Base-by-base conservation (phyloP, 2,888 invertebrate genomes). In the Hyppa rectilinea region DNA sequence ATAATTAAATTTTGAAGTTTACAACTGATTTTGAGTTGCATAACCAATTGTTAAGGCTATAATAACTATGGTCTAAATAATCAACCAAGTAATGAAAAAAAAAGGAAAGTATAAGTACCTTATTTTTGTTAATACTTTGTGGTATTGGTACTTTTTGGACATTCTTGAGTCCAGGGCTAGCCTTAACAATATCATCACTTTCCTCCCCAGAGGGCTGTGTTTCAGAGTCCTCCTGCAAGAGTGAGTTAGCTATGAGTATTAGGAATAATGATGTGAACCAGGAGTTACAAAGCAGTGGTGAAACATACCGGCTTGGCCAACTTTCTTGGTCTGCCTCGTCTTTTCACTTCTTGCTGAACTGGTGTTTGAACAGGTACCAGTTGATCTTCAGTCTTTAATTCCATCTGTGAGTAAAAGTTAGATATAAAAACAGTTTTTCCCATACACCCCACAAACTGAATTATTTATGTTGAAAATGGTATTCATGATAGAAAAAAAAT, bases 181-280 rank as follows among this genome's bases (percentile, higher is more conserved):
- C 82, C 88, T 92, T 92, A 70, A 88, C 73, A 66, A 91, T 84
- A 56, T 91, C 91, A 84, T 95, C 95, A 86, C 94, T 95, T 73
- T 95, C 95, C 84, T 95, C 95, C 49, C 94, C 95, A 50, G 95
- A 95, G 63, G 93, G 95, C 76, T 92, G 93, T 56, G 90, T 89
- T 75, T 95, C 95, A 38, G 90, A 84, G 45, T 95, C 95, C 71
- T 95, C 95, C 94, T 95, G 87, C 66, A 92, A 92, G 64, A 83
- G 55, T 72, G 66, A 70, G 76, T 82, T 82, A 77, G 67, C 59
- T 45, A 75, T 82, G 66, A 80, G 55, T 76, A 71, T 74, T 81
- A 70, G 38, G 45, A 61, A 34, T 31, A 60, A 65, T 76, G 58
- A 72, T 29, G 31, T 63, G 34, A 53, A 47, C 36, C 40, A 65